Evolutionary conservation across 2,888 invertebrate species (phyloP).

Genomic region (Sinotaia quadrata): DNA sequence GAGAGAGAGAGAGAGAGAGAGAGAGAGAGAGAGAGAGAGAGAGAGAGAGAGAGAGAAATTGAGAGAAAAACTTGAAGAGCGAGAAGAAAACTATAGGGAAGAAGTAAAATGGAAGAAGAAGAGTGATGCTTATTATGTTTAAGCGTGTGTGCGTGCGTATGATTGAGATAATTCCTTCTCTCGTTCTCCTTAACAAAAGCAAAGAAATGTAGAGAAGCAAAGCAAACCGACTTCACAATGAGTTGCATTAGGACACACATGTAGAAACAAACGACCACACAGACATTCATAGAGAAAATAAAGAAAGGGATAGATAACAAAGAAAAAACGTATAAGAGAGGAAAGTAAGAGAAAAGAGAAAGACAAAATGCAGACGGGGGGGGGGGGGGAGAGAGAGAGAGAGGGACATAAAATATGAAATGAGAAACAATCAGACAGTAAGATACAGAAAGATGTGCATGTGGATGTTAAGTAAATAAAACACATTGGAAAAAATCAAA

Average conservation of each 20-base stretch:
- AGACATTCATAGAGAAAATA: background rate
- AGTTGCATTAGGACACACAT: background rate
- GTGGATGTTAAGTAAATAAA: too few species aligned
- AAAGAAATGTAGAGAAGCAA: too few species aligned
- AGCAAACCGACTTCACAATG: background rate
- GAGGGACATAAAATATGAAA: too few species aligned
- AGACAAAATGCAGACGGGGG: too few species aligned
- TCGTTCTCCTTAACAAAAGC: too few species aligned
- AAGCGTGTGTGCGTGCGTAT: background rate
- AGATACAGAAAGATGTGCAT: too few species aligned
- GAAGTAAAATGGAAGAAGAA: background rate
- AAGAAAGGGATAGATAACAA: background rate
- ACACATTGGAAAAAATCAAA: too few species aligned
- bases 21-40: constrained; percentile 1
- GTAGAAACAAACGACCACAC: background rate
- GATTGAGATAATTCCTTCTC: too few species aligned
- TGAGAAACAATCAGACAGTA: too few species aligned
- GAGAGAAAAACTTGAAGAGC: background rate
- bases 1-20: constrained; percentile 14
- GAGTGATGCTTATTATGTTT: background rate
- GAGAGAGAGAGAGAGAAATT: background rate
- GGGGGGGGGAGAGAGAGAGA: too few species aligned
- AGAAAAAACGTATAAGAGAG: too few species aligned
- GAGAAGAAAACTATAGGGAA: background rate
- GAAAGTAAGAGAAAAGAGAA: too few species aligned